A percentile compares a stretch with the other conserved stretches of the same genome.
These are phyloP conservation scores for Holothuria scabra DNA, from an alignment of 53 echinoderm and acorn worm species.

Conservation along the genomic window DNA sequence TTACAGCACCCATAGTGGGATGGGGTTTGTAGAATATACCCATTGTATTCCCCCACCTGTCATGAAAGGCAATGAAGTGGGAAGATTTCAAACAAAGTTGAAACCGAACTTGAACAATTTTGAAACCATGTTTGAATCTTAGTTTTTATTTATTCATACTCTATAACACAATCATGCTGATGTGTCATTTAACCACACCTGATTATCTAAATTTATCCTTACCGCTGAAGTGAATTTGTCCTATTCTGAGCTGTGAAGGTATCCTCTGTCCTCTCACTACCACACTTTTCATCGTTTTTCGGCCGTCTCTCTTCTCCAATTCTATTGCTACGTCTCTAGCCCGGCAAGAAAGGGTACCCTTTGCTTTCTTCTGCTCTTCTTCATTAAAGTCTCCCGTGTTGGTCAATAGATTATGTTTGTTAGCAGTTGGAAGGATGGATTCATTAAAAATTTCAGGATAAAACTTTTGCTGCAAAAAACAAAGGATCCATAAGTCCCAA, in stretches of 20 bases:
- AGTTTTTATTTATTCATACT: too few relatives aligned
- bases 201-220: too few relatives aligned
- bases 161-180: too few relatives aligned
- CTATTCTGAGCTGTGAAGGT: slow-evolving; percentile 8
- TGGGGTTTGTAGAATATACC: too few relatives aligned
- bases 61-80: too few relatives aligned
- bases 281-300: neutral
- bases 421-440: neutral
- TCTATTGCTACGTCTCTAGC: neutral
- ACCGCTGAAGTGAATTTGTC: slow-evolving; percentile 1
- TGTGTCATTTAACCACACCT: too few relatives aligned
- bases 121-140: too few relatives aligned
- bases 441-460: neutral
- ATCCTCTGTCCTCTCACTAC: neutral
- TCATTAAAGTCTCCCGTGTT: neutral
- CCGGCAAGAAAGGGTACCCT: neutral
- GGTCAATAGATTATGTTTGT: too few relatives aligned
- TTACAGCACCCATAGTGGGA: too few relatives aligned
- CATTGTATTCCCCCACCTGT: too few relatives aligned
- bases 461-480: neutral
- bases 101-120: too few relatives aligned
- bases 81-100: too few relatives aligned
- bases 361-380: neutral
- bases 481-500: neutral
- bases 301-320: neutral